A percentile compares a stretch with the other conserved stretches of the same genome.
Conservation (phyloP, 1,140 invertebrate species). For the Drosophila baimaii region DNA sequence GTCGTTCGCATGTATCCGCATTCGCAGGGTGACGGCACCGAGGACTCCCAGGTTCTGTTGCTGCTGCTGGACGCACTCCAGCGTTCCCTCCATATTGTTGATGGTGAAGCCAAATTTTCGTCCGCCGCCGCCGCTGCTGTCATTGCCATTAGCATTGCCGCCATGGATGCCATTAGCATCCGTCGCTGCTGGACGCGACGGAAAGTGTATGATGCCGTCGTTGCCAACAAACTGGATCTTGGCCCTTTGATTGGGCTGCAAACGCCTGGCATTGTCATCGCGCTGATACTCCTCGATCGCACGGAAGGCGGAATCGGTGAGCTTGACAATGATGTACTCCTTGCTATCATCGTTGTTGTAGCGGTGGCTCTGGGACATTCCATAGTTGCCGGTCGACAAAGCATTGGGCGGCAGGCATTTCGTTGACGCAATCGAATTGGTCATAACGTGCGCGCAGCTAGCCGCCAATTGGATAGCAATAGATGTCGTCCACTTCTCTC, state of each 20-base stretch:
- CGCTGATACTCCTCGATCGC: slow-evolving; percentile 95
- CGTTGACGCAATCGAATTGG: slow-evolving; percentile 84
- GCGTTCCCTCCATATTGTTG: slow-evolving; percentile 86
- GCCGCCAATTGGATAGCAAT: slow-evolving; percentile 48
- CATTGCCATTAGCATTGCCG: slow-evolving; percentile 55
- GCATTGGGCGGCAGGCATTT: slow-evolving; percentile 97
- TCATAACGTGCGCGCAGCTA: slow-evolving; percentile 83
- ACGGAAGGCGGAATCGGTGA: slow-evolving; percentile 96
- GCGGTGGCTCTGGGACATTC: slow-evolving; percentile 93
- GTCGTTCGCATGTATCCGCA: slow-evolving; percentile 96
- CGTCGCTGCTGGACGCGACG: slow-evolving; percentile 49
- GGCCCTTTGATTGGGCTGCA: slow-evolving; percentile 87
- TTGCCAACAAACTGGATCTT: slow-evolving; percentile 79
- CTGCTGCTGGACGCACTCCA: slow-evolving; percentile 94
- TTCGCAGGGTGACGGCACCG: slow-evolving; percentile 92
- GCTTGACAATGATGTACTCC: slow-evolving; percentile 96
- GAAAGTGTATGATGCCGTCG: slow-evolving; percentile 82
- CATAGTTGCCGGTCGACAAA: slow-evolving; percentile 93
- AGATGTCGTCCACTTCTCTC: slow-evolving; percentile 11
- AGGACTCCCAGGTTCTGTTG: slow-evolving; percentile 90
- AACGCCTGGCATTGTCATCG: slow-evolving; percentile 86
- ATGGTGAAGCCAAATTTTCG: slow-evolving; percentile 82
- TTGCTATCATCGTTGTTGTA: slow-evolving; percentile 92
- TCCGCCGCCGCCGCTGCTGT: slow-evolving; percentile 46
- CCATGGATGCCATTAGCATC: slow-evolving; percentile 44